Percentiles rank a stretch among this genome's conserved stretches.
phyloP scores from a whole-genome alignment of 2,113 vertebrate genomes.

The Charadrius vociferus region DNA sequence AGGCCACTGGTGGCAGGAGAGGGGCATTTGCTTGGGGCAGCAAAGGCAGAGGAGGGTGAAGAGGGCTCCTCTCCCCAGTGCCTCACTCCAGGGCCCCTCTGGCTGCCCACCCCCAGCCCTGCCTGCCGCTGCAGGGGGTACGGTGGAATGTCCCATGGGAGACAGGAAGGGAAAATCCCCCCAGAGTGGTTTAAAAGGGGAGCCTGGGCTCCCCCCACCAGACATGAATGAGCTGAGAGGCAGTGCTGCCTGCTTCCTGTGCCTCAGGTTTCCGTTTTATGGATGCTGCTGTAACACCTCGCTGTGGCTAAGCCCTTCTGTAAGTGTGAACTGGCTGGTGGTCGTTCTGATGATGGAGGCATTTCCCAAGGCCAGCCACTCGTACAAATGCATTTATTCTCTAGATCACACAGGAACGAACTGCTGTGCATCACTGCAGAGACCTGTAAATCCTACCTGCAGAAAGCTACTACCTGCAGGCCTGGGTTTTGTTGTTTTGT shows the following conservation, averaged over 20 bases:
- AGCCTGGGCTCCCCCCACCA: background rate
- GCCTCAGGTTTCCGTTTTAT: background rate
- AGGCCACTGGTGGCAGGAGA: background rate
- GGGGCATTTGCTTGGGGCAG: background rate
- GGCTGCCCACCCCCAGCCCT: background rate
- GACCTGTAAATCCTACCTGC: background rate
- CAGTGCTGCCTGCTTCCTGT: background rate
- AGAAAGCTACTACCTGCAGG: background rate
- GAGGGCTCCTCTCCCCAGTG: accelerated
- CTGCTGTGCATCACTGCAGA: background rate
- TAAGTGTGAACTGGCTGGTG: background rate
- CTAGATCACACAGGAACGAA: background rate
- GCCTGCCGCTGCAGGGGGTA: background rate
- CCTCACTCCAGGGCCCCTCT: background rate
- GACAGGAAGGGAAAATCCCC: background rate
- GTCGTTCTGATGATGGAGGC: background rate
- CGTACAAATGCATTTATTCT: background rate
- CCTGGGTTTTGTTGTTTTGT: no score
- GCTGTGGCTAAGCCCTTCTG: background rate
- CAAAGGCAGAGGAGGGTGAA: background rate
- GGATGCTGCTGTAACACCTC: background rate
- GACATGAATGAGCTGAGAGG: background rate
- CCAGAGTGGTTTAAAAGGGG: background rate
- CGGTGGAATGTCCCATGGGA: accelerated
- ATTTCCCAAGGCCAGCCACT: background rate